Evolutionary conservation across 2,113 vertebrate species (phyloP).

Genomic region (Hippopotamus amphibius): DNA sequence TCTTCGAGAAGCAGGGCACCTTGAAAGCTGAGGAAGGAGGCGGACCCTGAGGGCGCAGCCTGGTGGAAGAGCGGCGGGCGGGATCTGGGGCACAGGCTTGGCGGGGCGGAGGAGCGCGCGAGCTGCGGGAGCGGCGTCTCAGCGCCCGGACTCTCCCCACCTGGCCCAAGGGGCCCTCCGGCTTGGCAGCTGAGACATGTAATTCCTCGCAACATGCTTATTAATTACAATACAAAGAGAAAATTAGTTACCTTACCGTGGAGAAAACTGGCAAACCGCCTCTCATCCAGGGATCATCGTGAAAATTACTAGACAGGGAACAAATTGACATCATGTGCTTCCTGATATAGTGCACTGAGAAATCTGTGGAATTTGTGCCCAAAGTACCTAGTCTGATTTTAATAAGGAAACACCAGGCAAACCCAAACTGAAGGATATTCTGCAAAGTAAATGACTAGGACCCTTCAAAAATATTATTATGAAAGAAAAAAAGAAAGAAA

Average conservation of each 20-base stretch:
- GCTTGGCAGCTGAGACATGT: not conserved
- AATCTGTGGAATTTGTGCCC: not conserved
- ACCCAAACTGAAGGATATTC: not conserved
- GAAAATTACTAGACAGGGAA: not conserved
- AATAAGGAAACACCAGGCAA: not conserved
- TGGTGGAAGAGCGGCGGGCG: not conserved
- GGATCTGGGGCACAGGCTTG: not conserved
- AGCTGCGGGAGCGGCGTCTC: rapidly evolving
- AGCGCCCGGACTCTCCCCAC: not conserved
- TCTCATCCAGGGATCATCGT: not conserved
- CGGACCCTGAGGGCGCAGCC: not conserved
- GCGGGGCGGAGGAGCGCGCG: not conserved
- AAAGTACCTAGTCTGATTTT: not conserved
- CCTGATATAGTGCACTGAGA: not conserved
- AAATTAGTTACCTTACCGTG: not conserved
- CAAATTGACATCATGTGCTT: not conserved
- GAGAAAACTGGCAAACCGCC: not conserved
- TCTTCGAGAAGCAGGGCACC: not conserved
- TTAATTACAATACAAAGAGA: not conserved
- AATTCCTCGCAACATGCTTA: not conserved
- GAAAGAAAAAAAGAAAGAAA: not conserved
- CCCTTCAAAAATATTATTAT: not conserved
- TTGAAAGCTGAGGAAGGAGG: not conserved
- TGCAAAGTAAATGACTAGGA: not conserved
- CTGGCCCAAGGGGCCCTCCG: not conserved